phyloP scores from a whole-genome alignment of 2,888 invertebrate genomes.

The Lathronympha strigana region DNA sequence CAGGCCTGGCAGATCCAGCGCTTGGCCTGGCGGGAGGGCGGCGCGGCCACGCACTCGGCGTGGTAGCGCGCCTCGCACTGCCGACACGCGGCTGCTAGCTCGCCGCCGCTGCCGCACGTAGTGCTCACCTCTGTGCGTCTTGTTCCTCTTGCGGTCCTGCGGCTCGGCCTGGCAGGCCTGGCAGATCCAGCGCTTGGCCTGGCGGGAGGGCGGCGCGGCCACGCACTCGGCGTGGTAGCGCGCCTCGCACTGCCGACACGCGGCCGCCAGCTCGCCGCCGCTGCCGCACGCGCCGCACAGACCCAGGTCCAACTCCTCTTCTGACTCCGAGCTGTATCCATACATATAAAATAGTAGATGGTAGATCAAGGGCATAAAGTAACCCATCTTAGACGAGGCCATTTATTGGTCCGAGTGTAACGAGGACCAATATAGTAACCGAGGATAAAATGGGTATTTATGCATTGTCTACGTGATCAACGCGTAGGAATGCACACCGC shows the following conservation, averaged over 20 bases:
- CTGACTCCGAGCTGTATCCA: constrained; percentile 46
- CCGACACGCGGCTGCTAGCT: constrained; percentile 81
- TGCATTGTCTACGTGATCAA: too few relatives aligned
- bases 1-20: constrained; percentile 83
- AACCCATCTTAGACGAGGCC: too few relatives aligned
- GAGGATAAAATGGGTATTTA: too few relatives aligned
- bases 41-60: constrained; percentile 87
- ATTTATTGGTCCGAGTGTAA: too few relatives aligned
- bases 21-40: constrained; percentile 76
- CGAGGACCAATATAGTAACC: too few relatives aligned
- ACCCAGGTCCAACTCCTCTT: constrained; percentile 55
- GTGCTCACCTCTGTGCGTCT: constrained; percentile 47
- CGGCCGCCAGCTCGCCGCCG: constrained; percentile 83
- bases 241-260: constrained; percentile 85
- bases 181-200: constrained; percentile 81
- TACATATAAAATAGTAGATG: background rate
- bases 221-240: constrained; percentile 90
- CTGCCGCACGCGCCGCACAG: constrained; percentile 86
- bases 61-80: constrained; percentile 87
- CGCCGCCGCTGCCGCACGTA: constrained; percentile 87
- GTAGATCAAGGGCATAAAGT: too few relatives aligned
- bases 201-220: constrained; percentile 80
- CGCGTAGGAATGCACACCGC: too few relatives aligned
- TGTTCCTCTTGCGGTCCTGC: constrained; percentile 62
- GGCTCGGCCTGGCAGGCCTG: constrained; percentile 68